phyloP scores from a whole-genome alignment of 2,797 vertebrate genomes.

The Enteromius paludinosus region DNA sequence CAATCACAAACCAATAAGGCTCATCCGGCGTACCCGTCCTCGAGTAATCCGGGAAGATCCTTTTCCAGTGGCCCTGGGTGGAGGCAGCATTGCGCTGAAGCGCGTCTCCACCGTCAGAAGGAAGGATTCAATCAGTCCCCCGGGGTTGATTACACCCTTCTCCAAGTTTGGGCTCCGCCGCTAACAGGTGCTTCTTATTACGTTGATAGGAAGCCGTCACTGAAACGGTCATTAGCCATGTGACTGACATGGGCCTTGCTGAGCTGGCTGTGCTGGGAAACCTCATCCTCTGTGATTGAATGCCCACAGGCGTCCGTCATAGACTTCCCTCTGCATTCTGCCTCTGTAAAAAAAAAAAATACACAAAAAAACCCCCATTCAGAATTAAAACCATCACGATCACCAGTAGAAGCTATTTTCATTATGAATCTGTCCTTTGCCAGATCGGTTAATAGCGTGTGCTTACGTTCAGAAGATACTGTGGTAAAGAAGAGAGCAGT shows the following conservation, averaged over 20 bases:
- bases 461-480: conserved; percentile 44
- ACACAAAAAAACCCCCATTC: conserved; percentile 44
- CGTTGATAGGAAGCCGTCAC: conserved; percentile 73
- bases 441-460: conserved; percentile 56
- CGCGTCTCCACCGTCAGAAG: conserved; percentile 76
- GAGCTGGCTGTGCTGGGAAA: conserved; percentile 53
- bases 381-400: conserved; percentile 70
- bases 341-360: conserved; percentile 34
- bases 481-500: conserved; percentile 33
- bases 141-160: conserved; percentile 78
- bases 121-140: conserved; percentile 81
- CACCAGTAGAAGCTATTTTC: conserved; percentile 68
- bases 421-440: conserved; percentile 58
- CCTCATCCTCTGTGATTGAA: conserved; percentile 63
- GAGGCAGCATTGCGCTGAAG: conserved; percentile 73
- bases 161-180: conserved; percentile 62
- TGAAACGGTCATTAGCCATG: conserved; percentile 72
- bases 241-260: conserved; percentile 65
- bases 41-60: conserved; percentile 76
- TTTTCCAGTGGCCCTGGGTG: conserved; percentile 67
- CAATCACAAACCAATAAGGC: conserved; percentile 81
- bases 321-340: conserved; percentile 60
- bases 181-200: conserved; percentile 81
- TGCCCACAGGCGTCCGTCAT: conserved; percentile 65
- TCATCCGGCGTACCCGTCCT: conserved; percentile 69